Evolutionary conservation across 2,797 vertebrate species (phyloP).

Genomic region (Sebastes glaucus): DNA sequence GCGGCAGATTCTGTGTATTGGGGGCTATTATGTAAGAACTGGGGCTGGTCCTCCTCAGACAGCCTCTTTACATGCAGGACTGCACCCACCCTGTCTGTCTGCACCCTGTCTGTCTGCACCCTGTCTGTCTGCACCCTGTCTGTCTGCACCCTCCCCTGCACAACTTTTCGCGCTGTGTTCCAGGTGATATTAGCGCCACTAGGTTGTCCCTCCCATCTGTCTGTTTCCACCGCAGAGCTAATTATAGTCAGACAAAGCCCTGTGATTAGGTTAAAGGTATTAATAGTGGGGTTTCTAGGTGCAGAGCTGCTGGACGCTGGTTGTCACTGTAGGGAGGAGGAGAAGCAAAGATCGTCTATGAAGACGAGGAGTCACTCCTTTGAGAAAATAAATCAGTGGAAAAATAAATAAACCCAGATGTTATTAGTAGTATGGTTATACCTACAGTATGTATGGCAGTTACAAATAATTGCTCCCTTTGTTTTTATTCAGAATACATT

Average conservation of each 20-base stretch:
- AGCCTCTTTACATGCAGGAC: conserved; percentile 41
- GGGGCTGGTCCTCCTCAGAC: not conserved
- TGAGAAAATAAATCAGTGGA: not conserved
- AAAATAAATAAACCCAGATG: not conserved
- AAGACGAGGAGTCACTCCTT: fast-evolving
- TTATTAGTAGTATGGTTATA: no score
- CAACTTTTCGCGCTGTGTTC: conserved; percentile 71
- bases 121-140: conserved; percentile 33
- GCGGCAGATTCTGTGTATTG: conserved; percentile 38
- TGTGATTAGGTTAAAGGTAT: conserved; percentile 39
- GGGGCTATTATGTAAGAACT: conserved; percentile 2
- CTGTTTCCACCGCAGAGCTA: conserved; percentile 40
- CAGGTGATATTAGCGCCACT: conserved; percentile 66
- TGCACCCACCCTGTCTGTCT: conserved; percentile 34
- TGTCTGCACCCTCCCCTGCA: not conserved
- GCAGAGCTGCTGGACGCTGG: not conserved
- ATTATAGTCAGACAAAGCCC: conserved; percentile 56
- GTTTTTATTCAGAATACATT: not conserved
- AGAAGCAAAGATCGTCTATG: conserved; percentile 38
- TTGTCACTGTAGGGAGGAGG: no score
- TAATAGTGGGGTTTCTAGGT: conserved; percentile 41
- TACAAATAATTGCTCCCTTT: not conserved
- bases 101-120: conserved; percentile 37
- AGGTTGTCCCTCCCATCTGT: conserved; percentile 56
- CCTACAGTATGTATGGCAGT: not conserved